Conservation (phyloP, 1,140 invertebrate species). For the Philotrypesis tridentata region DNA sequence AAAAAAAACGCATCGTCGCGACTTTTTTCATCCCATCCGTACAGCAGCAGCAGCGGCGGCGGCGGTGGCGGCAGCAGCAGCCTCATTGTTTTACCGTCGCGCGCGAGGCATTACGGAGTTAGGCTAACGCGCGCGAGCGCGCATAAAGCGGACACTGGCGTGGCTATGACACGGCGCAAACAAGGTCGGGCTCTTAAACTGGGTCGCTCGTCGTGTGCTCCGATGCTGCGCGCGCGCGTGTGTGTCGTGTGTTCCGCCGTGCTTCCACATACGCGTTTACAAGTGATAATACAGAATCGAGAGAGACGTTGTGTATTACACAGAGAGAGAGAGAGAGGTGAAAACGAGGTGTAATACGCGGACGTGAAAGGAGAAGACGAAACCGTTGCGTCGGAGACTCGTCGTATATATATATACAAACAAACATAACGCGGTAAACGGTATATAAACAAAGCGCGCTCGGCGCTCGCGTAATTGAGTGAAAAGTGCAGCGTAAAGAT, state of each 20-base stretch:
- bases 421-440: conserved; percentile 18
- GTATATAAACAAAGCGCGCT: conserved; percentile 9
- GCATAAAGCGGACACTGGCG: conserved; percentile 8
- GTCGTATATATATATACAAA: too few species aligned
- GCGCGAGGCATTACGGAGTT: not conserved
- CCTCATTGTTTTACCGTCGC: not conserved
- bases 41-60: too few species aligned
- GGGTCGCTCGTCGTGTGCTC: conserved; percentile 22
- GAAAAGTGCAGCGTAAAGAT: conserved; percentile 15
- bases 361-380: too few species aligned
- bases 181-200: conserved; percentile 44
- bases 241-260: too few species aligned
- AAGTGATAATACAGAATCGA: too few species aligned
- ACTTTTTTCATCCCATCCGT: not conserved
- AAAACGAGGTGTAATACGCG: not conserved
- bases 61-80: too few species aligned
- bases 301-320: too few species aligned
- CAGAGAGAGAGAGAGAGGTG: too few species aligned
- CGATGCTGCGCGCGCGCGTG: too few species aligned
- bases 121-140: not conserved
- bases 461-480: not conserved
- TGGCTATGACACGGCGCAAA: conserved; percentile 17
- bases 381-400: too few species aligned
- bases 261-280: too few species aligned
- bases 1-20: too few species aligned